Conservation (phyloP, 1,140 invertebrate genomes). For the Drosophila murphyi region DNA sequence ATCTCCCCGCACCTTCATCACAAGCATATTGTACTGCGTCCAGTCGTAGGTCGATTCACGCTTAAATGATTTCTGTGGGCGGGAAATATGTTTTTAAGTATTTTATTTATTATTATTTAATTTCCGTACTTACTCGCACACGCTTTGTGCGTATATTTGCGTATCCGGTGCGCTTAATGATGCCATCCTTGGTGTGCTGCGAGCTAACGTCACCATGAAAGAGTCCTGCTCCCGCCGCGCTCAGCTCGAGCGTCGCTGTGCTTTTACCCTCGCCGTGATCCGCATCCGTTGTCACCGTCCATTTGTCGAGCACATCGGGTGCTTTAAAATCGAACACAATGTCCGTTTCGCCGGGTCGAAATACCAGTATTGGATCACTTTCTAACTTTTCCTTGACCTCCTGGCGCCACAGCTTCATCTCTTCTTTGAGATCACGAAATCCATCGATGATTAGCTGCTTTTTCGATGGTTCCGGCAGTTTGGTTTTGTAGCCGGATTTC, state of each 20-base stretch:
- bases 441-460: constrained; percentile 87
- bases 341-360: constrained; percentile 88
- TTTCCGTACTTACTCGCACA: constrained; percentile 86
- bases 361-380: constrained; percentile 87
- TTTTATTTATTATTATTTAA: neutral
- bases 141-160: constrained; percentile 90
- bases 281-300: constrained; percentile 90
- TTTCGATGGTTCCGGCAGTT: constrained; percentile 84
- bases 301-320: constrained; percentile 88
- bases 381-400: constrained; percentile 89
- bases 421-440: constrained; percentile 87
- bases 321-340: constrained; percentile 89
- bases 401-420: constrained; percentile 88
- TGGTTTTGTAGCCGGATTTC: constrained; percentile 88
- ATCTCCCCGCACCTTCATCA: constrained; percentile 95
- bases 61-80: constrained; percentile 92
- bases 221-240: constrained; percentile 88
- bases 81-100: neutral
- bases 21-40: constrained; percentile 91
- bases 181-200: constrained; percentile 92
- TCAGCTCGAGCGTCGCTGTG: constrained; percentile 87
- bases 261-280: constrained; percentile 93
- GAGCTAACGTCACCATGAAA: constrained; percentile 91
- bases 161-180: constrained; percentile 90
- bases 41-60: constrained; percentile 89